phyloP scores from a whole-genome alignment of 2,113 vertebrate species.

The Phylloscopus trochilus region DNA sequence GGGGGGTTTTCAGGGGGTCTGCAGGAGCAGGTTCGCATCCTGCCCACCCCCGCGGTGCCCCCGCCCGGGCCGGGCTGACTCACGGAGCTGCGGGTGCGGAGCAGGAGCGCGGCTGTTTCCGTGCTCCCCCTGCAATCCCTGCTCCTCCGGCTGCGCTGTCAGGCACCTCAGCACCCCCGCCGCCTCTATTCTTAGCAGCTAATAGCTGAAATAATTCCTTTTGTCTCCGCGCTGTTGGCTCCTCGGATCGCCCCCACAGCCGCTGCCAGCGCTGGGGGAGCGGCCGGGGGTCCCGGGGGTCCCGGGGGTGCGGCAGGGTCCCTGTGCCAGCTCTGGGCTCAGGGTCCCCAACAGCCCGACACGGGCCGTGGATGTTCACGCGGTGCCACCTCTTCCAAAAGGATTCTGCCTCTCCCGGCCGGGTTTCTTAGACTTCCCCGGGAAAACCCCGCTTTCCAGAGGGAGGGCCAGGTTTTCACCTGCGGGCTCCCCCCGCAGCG shows the following conservation, averaged over 20 bases:
- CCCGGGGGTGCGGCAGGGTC: background rate
- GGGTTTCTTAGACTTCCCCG: background rate
- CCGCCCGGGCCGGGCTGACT: background rate
- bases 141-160: background rate
- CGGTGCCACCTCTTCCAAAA: background rate
- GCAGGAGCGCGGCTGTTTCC: background rate
- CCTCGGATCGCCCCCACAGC: background rate
- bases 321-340: background rate
- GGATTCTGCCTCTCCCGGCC: background rate
- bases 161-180: constrained; percentile 19
- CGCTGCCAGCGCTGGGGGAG: background rate
- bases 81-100: background rate
- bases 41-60: background rate
- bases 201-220: constrained; percentile 57
- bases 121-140: background rate
- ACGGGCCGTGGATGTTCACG: fast-evolving
- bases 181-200: constrained; percentile 56
- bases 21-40: fast-evolving
- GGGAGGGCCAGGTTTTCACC: background rate
- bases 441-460: background rate
- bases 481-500: background rate
- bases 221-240: constrained; percentile 14
- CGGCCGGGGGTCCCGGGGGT: background rate
- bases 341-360: background rate
- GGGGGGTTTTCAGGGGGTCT: background rate